Evolutionary conservation across 2,888 invertebrate species (phyloP).

Genomic region (Netelia virgata): DNA sequence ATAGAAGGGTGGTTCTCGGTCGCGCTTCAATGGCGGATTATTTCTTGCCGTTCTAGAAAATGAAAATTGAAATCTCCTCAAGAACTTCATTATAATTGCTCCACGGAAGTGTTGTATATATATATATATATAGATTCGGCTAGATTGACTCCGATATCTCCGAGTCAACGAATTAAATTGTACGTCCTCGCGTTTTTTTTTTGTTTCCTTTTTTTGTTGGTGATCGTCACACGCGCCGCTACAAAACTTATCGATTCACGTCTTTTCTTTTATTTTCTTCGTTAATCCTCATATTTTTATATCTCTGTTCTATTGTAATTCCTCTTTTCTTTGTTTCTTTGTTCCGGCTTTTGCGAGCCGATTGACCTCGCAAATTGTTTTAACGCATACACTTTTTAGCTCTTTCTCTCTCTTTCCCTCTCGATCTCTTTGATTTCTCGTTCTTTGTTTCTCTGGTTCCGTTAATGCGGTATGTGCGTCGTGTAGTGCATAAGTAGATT

Average conservation of each 20-base stretch:
- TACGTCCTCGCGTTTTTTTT: constrained; percentile 26
- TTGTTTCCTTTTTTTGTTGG: neutral
- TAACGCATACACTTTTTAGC: neutral
- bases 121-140: constrained; percentile 42
- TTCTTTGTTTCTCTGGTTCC: neutral
- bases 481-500: neutral
- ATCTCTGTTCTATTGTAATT: constrained; percentile 27
- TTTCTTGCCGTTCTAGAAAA: neutral
- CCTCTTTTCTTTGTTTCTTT: neutral
- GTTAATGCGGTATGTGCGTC: neutral
- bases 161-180: constrained; percentile 55
- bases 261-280: neutral
- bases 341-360: constrained; percentile 18
- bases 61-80: neutral
- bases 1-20: constrained; percentile 27
- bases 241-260: constrained; percentile 27
- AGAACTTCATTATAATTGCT: constrained; percentile 49
- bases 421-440: neutral
- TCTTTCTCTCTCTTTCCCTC: neutral
- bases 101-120: constrained; percentile 48
- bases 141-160: constrained; percentile 18
- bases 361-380: constrained; percentile 9
- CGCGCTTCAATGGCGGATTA: neutral
- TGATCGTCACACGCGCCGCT: constrained; percentile 10
- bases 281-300: neutral